These are phyloP conservation scores for Drosophila jambulina DNA, from an alignment of 1,140 invertebrate genomes.

Conservation along the genomic window DNA sequence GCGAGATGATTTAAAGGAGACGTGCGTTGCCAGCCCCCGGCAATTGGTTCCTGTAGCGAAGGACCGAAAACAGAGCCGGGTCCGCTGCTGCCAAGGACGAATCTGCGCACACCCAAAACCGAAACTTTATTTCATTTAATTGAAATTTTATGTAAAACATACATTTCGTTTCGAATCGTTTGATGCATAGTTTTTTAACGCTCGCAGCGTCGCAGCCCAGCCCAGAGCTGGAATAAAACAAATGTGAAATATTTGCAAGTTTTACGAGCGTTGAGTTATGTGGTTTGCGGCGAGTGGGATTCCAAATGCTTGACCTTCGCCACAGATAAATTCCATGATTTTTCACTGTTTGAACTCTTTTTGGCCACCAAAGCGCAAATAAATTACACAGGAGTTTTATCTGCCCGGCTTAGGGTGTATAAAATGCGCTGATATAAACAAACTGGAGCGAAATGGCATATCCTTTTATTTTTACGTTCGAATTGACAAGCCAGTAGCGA, in stretches of 20 bases:
- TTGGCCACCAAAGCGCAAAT: conserved; percentile 68
- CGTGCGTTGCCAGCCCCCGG: conserved; percentile 57
- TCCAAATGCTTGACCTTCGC: conserved; percentile 67
- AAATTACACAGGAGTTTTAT: conserved; percentile 68
- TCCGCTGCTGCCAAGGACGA: conserved; percentile 56
- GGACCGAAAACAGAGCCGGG: neutral
- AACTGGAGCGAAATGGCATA: conserved; percentile 47
- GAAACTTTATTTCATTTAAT: conserved; percentile 81
- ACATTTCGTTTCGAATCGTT: conserved; percentile 68
- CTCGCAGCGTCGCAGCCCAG: conserved; percentile 29
- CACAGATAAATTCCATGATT: conserved; percentile 76
- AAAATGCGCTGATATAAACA: conserved; percentile 75
- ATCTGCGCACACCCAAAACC: conserved; percentile 29
- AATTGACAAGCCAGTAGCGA: conserved; percentile 49
- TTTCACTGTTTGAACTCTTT: conserved; percentile 76
- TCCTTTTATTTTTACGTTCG: conserved; percentile 52
- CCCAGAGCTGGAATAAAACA: conserved; percentile 28
- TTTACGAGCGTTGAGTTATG: conserved; percentile 77
- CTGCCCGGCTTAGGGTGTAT: conserved; percentile 36
- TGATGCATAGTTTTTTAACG: conserved; percentile 72
- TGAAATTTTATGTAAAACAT: conserved; percentile 84
- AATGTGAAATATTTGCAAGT: conserved; percentile 73
- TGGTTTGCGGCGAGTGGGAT: conserved; percentile 34
- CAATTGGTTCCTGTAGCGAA: conserved; percentile 24
- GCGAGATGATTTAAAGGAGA: conserved; percentile 75